Evolutionary conservation across 2,888 invertebrate species (phyloP), one percentile per base, ranked within the genome.

Genomic region (Chironomus tentans): DNA sequence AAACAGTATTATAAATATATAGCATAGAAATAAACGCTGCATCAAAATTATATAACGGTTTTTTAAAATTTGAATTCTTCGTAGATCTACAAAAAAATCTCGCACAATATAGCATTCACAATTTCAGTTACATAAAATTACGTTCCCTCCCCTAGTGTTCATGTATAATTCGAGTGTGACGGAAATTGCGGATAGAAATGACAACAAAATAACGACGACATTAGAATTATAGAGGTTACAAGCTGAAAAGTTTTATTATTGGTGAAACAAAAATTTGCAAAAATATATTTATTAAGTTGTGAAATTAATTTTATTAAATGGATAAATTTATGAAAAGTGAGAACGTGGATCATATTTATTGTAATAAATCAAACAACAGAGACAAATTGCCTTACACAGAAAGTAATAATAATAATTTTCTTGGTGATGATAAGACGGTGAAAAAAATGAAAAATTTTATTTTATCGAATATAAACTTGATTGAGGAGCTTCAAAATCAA

Each of bases 401-500:
- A 21, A 74, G 68, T 10, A 65, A 15, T 47, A 74, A 74, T 10
- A 65, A 15, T 47, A 74, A 47, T 48, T 74, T 74, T 62, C 68
- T 68, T 61, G 65, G 47, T 15, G 74, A 74, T 68, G 65, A 74
- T 15, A 74, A 74, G 46, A 76, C 76, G 7, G 56, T 76, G 46
- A 84, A 84, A 77, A 82, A 83, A 75, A 78, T 84, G 13, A 93
- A 94, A 84, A 91, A 92, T 78, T 88, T 95, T 81, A 85, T 95
- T 78, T 85, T 94, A 77, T 87, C 92, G 79, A 94, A 96, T 82
- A 86, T 95, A 80, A 94, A 95, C 83, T 85, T 95, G 78, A 93
- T 95, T 82, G 94, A 95, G 82, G 93, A 94, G 84, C 95, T 95
- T 84, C 93, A 93, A 80, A 94, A 95, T 81, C 89, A 91, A 80